Evolutionary conservation across 2,113 vertebrate species (phyloP), one percentile per base, ranked within the genome.

Genomic region (Cyprinodon brontotheroides): DNA sequence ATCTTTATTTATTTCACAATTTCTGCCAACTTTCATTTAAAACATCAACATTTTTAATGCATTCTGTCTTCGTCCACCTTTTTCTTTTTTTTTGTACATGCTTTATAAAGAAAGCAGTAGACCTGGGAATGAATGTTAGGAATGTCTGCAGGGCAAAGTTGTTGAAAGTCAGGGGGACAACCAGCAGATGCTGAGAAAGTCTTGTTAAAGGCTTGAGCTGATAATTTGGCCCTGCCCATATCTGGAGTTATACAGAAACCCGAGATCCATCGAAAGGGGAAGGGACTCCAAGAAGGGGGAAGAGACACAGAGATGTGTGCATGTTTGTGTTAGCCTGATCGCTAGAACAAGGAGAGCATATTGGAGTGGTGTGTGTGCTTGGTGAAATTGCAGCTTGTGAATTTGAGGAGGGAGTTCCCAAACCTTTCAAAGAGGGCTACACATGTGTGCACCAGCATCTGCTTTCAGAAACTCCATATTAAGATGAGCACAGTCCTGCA

Each of bases 191-290:
- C 68, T 63, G 67, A 65, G 57, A 41, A 10, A 61, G 85, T 65
- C 70, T 68, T 86, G 75, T 73, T 65, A 48, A 64, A 78, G 57
- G 68, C 74, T 41, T 2, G 17, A 29, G 43, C 22, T 36, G 74
- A 76, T 67, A n/a, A 65, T 68, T 20, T 74, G 86, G 78, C 78
- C 84, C 86, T 66, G 86, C 90, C 84, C 88, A 74, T 53, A 61
- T 72, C 83, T 88, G 82, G 81, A 80, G 77, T 82, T 87, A 70
- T 81, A 82, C 41, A 67, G 91, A 86, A 93, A 93, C 75, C 65
- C 20, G 83, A 93, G 88, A 79, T 69, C 53, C 14, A 77, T 29
- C 4, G 9, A 73, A 74, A 82, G 78, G 70, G 70, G 80, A 70
- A 53, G 36, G 13, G 29, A 72, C 73, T 70, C 37, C 2, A 43